These are phyloP conservation scores for Drosophila eugracilis DNA, from an alignment of 1,140 invertebrate species.

Conservation along the genomic window DNA sequence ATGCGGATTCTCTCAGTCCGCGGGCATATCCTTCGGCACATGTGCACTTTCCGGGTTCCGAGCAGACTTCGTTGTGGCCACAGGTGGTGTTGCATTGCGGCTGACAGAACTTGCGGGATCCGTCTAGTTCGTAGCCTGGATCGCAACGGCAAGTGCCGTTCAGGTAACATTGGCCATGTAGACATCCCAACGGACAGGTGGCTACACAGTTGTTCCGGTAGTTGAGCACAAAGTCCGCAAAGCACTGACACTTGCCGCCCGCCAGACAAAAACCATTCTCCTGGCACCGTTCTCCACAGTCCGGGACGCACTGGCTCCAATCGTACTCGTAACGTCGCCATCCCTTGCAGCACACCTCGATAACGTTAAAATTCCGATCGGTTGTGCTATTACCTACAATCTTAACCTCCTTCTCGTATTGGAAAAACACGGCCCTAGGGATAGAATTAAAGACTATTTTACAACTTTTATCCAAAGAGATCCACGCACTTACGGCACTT, in stretches of 20 bases:
- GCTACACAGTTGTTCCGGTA: slow-evolving; percentile 78
- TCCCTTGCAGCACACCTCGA: slow-evolving; percentile 87
- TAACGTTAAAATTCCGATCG: slow-evolving; percentile 70
- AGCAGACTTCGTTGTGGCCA: slow-evolving; percentile 85
- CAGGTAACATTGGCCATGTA: slow-evolving; percentile 83
- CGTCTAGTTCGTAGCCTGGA: slow-evolving; percentile 87
- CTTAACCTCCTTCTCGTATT: slow-evolving; percentile 74
- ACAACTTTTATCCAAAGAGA: no score
- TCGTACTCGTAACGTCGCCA: slow-evolving; percentile 87
- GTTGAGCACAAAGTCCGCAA: slow-evolving; percentile 86
- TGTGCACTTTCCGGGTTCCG: slow-evolving; percentile 86
- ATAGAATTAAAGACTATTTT: not conserved
- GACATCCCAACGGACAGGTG: slow-evolving; percentile 79
- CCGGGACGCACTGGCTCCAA: slow-evolving; percentile 86
- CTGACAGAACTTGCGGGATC: slow-evolving; percentile 85
- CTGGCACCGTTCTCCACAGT: slow-evolving; percentile 86
- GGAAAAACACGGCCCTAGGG: slow-evolving; percentile 68
- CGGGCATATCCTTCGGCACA: slow-evolving; percentile 87
- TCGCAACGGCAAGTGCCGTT: slow-evolving; percentile 87
- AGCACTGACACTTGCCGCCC: slow-evolving; percentile 87
- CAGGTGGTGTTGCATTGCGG: slow-evolving; percentile 84
- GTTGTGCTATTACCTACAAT: slow-evolving; percentile 71
- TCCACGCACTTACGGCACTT: slow-evolving; percentile 76
- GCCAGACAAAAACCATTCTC: slow-evolving; percentile 87
- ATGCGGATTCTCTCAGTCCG: slow-evolving; percentile 59